Evolutionary conservation across 37 sponge, comb jelly and placozoan species (phyloP).

Genomic region (Petrosia ficiformis): DNA sequence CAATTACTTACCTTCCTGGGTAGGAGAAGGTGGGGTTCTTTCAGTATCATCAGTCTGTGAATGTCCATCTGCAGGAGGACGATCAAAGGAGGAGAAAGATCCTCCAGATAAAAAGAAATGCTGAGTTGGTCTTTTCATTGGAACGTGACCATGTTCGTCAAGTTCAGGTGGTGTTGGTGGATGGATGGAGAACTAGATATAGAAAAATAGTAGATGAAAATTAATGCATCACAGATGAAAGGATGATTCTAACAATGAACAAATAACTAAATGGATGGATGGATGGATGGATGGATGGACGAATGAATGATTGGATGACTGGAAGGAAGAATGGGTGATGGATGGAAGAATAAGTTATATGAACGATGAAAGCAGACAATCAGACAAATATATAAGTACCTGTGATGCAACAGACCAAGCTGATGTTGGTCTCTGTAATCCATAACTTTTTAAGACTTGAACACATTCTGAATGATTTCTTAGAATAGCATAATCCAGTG

Average conservation of each 20-base stretch:
- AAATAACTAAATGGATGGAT: too few relatives aligned
- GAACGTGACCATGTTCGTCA: slow-evolving; percentile 75
- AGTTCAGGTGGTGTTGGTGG: slow-evolving; percentile 20
- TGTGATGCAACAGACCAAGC: slow-evolving; percentile 49
- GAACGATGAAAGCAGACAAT: neutral
- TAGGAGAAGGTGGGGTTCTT: too few relatives aligned
- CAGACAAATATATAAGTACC: neutral
- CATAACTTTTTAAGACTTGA: slow-evolving; percentile 47
- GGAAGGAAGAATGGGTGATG: too few relatives aligned
- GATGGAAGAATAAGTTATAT: slow-evolving; percentile 1
- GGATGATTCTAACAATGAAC: too few relatives aligned
- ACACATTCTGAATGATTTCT: slow-evolving; percentile 60
- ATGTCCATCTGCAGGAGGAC: slow-evolving; percentile 72
- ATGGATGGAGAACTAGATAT: slow-evolving; percentile 8
- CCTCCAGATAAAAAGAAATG: slow-evolving; percentile 7
- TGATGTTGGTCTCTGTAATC: slow-evolving; percentile 29
- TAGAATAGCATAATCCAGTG: slow-evolving; percentile 76
- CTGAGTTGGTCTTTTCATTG: slow-evolving; percentile 20
- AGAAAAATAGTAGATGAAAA: too few relatives aligned
- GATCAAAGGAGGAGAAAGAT: neutral
- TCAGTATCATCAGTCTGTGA: slow-evolving; percentile 25
- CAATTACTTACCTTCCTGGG: too few relatives aligned
- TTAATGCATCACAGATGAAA: too few relatives aligned
- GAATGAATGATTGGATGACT: too few relatives aligned
- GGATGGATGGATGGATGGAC: too few relatives aligned